Conservation (phyloP, 2,113 vertebrate species). For the Pimephales promelas region DNA sequence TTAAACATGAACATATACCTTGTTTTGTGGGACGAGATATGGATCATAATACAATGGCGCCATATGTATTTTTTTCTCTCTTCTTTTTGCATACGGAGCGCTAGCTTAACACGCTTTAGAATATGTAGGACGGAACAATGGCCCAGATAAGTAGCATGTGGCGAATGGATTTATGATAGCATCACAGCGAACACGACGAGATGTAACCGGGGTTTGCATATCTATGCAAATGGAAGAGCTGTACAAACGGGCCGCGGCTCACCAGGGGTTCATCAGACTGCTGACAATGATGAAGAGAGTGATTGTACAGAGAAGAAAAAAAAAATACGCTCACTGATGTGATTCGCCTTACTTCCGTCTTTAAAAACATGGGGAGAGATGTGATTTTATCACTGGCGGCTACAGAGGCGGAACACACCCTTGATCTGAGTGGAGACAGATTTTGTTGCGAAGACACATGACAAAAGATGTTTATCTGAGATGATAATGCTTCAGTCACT, state of each 20-base stretch:
- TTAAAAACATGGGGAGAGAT: conserved; percentile 30
- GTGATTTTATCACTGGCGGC: conserved; percentile 60
- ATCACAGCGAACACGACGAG: conserved; percentile 56
- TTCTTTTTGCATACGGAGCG: conserved; percentile 48
- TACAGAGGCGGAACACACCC: conserved; percentile 52
- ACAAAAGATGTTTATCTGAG: background rate
- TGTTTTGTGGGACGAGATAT: background rate
- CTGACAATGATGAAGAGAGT: conserved; percentile 62
- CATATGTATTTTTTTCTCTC: background rate
- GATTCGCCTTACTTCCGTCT: conserved; percentile 51
- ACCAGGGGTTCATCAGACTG: conserved; percentile 59
- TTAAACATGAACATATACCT: background rate
- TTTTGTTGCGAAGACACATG: conserved; percentile 13
- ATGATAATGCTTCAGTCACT: background rate
- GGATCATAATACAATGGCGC: background rate
- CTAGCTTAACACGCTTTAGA: conserved; percentile 1
- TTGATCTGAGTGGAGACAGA: conserved; percentile 61
- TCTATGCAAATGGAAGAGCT: conserved; percentile 72
- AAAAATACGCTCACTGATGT: conserved; percentile 47
- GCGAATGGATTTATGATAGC: conserved; percentile 56
- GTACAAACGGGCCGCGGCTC: conserved; percentile 52
- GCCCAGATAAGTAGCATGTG: conserved; percentile 41
- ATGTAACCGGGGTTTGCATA: conserved; percentile 71
- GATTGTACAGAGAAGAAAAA: conserved; percentile 12
- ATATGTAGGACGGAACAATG: conserved; percentile 42